Base-by-base conservation (phyloP, 2,797 vertebrate genomes). In the Tokudaia tokunoshimensis region DNA sequence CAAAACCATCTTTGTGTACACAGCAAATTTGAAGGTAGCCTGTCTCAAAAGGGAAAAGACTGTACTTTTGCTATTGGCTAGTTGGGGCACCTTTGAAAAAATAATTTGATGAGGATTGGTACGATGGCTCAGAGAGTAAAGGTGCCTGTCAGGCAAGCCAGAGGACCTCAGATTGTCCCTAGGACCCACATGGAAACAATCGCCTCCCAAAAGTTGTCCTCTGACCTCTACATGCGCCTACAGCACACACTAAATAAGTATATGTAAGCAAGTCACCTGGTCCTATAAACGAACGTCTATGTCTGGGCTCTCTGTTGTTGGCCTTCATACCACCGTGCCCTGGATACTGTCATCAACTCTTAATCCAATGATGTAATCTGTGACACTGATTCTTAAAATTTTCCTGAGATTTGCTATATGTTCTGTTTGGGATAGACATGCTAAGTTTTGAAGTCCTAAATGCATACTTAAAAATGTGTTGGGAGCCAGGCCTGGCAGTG, bases 361-460 rank as follows among this genome's bases (percentile, higher is more conserved):
- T 86, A 57, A 74, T 11, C 86, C 79, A 74, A 74, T 44, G 24
- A 74, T 19, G 15, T 3, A 37, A 92, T n/a, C 57, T 11, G 11
- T 22, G 92, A 59, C 52, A 57, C 22, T 20, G 52, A 10, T 55
- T 84, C 52, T 93, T 75, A 92, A 47, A 87, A 70, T 47, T 70
- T 59, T 81, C 76, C 24, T 26, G 76, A 76, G 91, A 74, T 34
- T 80, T 90, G 57, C 47, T 41, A 85, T 55, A 12, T 47, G n/a
- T 20, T 70, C 37, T 22, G 1, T 15, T 17, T 13, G 1, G 12
- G 4, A 55, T 4, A 13, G 3, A 4, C 24, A 2, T 0, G 22
- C 6, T 3, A 0, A 55, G 8, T 65, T 90, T 55, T 61, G 34
- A 90, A 52, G 17, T 76, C 52, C 63, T 95, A 15, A 9, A 0